These are phyloP conservation scores for Cololabis saira DNA, from an alignment of 2,113 vertebrate genomes.

Conservation along the genomic window DNA sequence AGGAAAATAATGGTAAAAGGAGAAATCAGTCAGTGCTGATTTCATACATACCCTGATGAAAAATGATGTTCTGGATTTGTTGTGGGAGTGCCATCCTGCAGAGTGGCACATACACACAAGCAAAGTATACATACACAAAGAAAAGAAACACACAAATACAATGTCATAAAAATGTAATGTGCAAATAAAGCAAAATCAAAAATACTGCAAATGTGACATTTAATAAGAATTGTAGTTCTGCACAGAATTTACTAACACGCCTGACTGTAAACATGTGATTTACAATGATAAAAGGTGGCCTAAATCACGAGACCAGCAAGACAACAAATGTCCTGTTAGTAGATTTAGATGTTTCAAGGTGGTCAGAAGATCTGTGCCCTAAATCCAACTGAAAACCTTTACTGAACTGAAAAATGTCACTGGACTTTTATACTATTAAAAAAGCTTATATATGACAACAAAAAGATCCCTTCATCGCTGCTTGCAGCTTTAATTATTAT, in stretches of 20 bases:
- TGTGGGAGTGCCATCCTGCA: constrained; percentile 72
- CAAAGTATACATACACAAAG: constrained; percentile 24
- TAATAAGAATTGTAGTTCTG: neutral
- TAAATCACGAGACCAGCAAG: too few species aligned
- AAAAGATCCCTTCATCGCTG: too few species aligned
- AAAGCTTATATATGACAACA: too few species aligned
- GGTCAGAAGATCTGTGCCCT: too few species aligned
- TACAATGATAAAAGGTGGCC: too few species aligned
- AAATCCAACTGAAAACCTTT: too few species aligned
- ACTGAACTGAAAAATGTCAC: too few species aligned
- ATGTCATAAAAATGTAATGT: constrained; percentile 15
- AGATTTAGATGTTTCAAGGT: too few species aligned
- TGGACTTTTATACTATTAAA: too few species aligned
- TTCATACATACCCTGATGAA: constrained; percentile 74
- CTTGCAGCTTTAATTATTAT: too few species aligned
- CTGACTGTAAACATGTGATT: neutral
- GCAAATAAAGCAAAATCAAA: constrained; percentile 10
- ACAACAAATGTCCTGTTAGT: too few species aligned
- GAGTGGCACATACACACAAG: constrained; percentile 52
- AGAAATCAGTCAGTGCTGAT: constrained; percentile 16
- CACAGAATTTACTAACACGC: neutral
- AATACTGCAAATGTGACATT: constrained; percentile 3
- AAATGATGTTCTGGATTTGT: constrained; percentile 70
- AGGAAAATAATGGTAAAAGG: neutral
- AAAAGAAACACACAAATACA: constrained; percentile 38